These are phyloP conservation scores for Tyrannus savana DNA, from an alignment of 2,113 vertebrate species.

Conservation along the genomic window DNA sequence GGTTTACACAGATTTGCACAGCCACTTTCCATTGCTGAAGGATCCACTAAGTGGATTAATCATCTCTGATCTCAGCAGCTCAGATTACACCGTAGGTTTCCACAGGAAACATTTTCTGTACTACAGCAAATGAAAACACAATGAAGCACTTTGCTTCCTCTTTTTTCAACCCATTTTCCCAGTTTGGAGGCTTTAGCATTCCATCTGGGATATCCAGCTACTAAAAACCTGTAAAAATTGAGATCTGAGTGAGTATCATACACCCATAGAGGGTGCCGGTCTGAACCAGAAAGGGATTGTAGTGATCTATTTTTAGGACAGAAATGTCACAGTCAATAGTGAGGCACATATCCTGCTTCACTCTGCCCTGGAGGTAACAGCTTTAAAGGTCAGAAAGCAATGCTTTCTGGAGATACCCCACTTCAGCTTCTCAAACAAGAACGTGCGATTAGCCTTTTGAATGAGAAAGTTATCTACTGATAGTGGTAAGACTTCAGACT, in stretches of 20 bases:
- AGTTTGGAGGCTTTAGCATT: neutral
- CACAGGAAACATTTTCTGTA: neutral
- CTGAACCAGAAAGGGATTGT: conserved; percentile 7
- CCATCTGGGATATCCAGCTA: neutral
- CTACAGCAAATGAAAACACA: neutral
- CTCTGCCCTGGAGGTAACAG: conserved; percentile 30
- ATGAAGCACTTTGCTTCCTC: neutral
- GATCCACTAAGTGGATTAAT: conserved; percentile 15
- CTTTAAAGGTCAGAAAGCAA: conserved; percentile 55
- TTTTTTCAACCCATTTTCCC: neutral
- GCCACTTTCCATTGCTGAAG: conserved; percentile 4
- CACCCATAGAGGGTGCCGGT: neutral
- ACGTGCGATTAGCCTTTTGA: neutral
- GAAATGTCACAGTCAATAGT: conserved; percentile 45
- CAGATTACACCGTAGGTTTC: neutral
- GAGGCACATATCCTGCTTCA: conserved; percentile 34
- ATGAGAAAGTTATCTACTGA: neutral
- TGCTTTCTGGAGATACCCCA: neutral
- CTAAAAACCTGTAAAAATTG: neutral
- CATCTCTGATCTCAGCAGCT: neutral
- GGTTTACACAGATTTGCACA: conserved; percentile 3
- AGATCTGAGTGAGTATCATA: neutral
- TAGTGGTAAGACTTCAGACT: neutral
- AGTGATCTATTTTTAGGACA: conserved; percentile 53
- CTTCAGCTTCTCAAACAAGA: neutral